Evolutionary conservation across 2,113 vertebrate genomes (phyloP).

Genomic region (mouse (Mus musculus)): DNA sequence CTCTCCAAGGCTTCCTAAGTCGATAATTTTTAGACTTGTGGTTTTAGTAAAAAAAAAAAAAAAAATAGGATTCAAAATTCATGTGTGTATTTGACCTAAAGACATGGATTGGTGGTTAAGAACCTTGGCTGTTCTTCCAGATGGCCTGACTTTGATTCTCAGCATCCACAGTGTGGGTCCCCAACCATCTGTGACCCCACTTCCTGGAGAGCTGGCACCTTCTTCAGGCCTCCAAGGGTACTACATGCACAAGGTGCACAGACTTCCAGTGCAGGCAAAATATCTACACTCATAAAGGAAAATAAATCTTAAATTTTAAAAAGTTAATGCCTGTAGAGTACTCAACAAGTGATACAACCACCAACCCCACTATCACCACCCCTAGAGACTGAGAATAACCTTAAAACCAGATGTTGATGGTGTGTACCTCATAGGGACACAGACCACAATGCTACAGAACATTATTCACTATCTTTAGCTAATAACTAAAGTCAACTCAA

Average conservation of each 20-base stretch:
- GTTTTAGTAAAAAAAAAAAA: not conserved
- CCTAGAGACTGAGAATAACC: not conserved
- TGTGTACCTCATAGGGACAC: not conserved
- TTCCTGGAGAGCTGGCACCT: not conserved
- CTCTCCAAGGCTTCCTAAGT: not conserved
- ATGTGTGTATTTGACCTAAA: not conserved
- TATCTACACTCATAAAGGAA: not conserved
- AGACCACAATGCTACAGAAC: not conserved
- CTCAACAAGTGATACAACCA: not conserved
- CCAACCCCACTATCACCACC: not conserved
- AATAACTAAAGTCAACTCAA: constrained; percentile 5
- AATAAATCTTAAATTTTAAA: not conserved
- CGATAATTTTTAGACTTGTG: not conserved
- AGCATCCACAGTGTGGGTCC: not conserved
- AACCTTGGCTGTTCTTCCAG: not conserved
- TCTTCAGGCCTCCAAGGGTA: not conserved
- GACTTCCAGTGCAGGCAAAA: not conserved
- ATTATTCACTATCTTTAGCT: not conserved
- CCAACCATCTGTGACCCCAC: not conserved
- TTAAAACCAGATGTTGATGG: accelerated
- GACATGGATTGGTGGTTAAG: not conserved
- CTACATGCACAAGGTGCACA: not conserved
- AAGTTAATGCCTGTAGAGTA: not conserved
- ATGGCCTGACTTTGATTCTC: not conserved
- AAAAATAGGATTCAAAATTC: not conserved